A percentile compares a stretch with the other conserved stretches of the same genome.
Evolutionary conservation across 2,888 invertebrate species (phyloP).

Genomic region (Vanessa cardui): DNA sequence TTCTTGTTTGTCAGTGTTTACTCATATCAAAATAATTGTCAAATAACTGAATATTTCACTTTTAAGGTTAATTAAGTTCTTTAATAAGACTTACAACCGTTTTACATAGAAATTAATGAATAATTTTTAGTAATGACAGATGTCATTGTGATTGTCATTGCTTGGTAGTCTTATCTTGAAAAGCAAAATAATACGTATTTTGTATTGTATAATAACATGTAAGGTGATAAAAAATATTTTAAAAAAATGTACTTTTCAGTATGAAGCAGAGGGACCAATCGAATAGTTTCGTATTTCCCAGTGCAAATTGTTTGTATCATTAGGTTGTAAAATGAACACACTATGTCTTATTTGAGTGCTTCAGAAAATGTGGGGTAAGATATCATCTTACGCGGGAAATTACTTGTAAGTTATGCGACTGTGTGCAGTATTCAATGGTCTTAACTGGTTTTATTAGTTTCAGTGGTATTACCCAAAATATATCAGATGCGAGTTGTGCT

Average conservation of each 20-base stretch:
- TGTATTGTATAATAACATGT: conserved; percentile 46
- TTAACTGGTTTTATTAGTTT: conserved; percentile 55
- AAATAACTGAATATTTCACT: conserved; percentile 19
- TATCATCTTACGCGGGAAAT: neutral
- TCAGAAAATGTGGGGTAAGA: conserved; percentile 81
- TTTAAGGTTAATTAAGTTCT: conserved; percentile 4
- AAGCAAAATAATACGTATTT: conserved; percentile 63
- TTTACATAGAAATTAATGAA: conserved; percentile 34
- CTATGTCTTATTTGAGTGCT: conserved; percentile 81
- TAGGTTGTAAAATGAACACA: conserved; percentile 77
- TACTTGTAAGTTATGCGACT: conserved; percentile 1
- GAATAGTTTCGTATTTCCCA: conserved; percentile 56
- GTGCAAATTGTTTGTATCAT: conserved; percentile 60
- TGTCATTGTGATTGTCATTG: conserved; percentile 69
- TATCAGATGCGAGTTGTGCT: conserved; percentile 79
- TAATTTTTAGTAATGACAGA: conserved; percentile 62
- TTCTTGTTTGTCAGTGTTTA: conserved; percentile 30
- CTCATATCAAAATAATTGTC: conserved; percentile 22
- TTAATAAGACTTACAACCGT: conserved; percentile 14
- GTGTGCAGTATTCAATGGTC: conserved; percentile 1
- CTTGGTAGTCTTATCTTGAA: conserved; percentile 52
- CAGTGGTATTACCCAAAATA: conserved; percentile 79
- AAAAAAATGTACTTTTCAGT: conserved; percentile 55
- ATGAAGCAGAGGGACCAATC: conserved; percentile 74
- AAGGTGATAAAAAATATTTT: conserved; percentile 8